Conservation (phyloP, 2,888 invertebrate genomes). For the Xanthia togata region DNA sequence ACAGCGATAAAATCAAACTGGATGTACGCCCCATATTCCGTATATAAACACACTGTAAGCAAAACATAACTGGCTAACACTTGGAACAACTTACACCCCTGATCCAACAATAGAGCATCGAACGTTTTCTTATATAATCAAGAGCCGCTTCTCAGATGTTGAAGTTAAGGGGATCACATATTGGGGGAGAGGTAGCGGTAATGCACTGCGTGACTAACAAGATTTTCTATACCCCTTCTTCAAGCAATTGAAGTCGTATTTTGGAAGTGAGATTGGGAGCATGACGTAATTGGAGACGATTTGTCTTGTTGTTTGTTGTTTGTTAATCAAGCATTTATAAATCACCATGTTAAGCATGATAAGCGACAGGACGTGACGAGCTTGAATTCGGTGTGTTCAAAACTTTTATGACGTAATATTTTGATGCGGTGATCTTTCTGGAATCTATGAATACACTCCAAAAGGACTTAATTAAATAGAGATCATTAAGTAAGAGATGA, state of each 20-base stretch:
- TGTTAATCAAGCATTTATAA: neutral
- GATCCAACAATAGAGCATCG: conserved; percentile 78
- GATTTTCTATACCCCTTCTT: conserved; percentile 34
- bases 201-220: conserved; percentile 52
- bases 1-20: conserved; percentile 38
- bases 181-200: conserved; percentile 46
- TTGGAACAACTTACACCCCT: conserved; percentile 80
- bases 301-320: conserved; percentile 10
- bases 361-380: neutral
- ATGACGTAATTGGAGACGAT: neutral
- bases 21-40: conserved; percentile 65
- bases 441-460: too few species aligned
- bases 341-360: neutral
- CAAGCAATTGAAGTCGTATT: conserved; percentile 15
- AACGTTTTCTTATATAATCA: conserved; percentile 86
- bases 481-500: neutral
- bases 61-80: conserved; percentile 65
- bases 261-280: neutral
- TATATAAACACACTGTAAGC: conserved; percentile 72
- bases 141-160: conserved; percentile 76
- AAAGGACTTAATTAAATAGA: neutral
- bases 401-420: neutral
- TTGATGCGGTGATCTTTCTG: neutral
- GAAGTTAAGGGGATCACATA: conserved; percentile 57
- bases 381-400: neutral